Evolutionary conservation across 2,113 vertebrate species (phyloP), one percentile per base, ranked within the genome.

Genomic region (Danionella cerebrum): DNA sequence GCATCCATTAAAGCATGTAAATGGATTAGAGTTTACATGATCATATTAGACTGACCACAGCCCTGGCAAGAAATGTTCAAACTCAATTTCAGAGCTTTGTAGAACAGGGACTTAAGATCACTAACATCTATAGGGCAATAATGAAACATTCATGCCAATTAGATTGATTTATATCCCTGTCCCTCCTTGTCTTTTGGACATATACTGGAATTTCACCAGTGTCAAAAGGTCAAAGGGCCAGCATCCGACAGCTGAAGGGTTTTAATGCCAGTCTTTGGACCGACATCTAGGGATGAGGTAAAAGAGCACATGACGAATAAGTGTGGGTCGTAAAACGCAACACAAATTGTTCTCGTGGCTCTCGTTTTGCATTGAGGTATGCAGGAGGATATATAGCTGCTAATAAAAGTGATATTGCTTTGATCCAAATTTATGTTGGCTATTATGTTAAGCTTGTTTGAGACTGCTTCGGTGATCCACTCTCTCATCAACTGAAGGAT

Each of bases 1-100:
- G 42, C 33, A 67, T 42, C 8, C 14, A 42, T 38, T 55, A 33
- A 70, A 63, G 7, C 12, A 54, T 25, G 70, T 25, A 54, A 75
- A 50, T 50, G 55, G 41, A 75, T 55, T 67, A 55, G 38, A 29
- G 44, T 21, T 16, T 38, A 21, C 13, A 29, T 66, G 53, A 66
- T 74, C 50, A 22, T 24, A 70, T 66, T 74, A 74, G 6, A 3
- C 54, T 60, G 22, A 21, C 54, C 44, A 44, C 44, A 65, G 35
- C 64, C 21, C 48, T 38, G 22, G n/a, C 31, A 36, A 35, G 45
- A 65, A 65, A 51, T 22, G 14, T 38, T 52, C 18, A 64, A 59
- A 53, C 29, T 59, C 38, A 3, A 65, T 51, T 59, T 44, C 38
- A 59, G 52, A 54, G 21, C 54, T 60, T 45, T 64, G 18, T 18